Conservation (phyloP, 2,797 vertebrate species). For the Podargus strigoides region DNA sequence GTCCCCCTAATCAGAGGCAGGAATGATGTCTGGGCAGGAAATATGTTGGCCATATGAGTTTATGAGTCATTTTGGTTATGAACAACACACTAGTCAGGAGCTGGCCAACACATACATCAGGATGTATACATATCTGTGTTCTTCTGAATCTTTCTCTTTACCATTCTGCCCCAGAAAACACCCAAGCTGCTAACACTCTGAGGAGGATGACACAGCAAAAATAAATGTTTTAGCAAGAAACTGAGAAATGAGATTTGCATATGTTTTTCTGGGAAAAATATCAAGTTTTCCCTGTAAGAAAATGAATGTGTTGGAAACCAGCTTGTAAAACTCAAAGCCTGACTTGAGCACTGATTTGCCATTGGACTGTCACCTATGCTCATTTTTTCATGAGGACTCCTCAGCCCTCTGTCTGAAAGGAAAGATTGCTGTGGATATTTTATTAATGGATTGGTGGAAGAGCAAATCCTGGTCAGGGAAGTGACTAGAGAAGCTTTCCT, state of each 20-base stretch:
- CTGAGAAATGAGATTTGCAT: background rate
- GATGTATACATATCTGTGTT: rapidly evolving
- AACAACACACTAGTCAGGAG: background rate
- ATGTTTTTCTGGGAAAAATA: background rate
- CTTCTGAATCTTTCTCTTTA: background rate
- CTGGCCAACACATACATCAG: rapidly evolving
- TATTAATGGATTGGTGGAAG: background rate
- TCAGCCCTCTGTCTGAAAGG: background rate
- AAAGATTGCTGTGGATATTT: background rate
- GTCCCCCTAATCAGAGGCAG: background rate
- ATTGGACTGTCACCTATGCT: background rate
- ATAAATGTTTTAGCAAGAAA: background rate
- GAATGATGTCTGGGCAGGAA: background rate
- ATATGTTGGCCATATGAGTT: background rate
- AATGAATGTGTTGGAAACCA: background rate
- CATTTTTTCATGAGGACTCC: background rate
- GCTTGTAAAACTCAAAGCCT: background rate
- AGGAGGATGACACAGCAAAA: background rate
- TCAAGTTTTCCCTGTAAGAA: background rate
- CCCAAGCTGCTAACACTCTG: background rate
- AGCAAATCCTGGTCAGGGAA: background rate
- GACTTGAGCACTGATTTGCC: background rate
- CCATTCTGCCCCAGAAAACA: background rate
- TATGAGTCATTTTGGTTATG: background rate
- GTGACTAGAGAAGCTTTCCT: background rate